Base-by-base conservation (phyloP, 2,888 invertebrate genomes). In the Eubasilissa splendida region DNA sequence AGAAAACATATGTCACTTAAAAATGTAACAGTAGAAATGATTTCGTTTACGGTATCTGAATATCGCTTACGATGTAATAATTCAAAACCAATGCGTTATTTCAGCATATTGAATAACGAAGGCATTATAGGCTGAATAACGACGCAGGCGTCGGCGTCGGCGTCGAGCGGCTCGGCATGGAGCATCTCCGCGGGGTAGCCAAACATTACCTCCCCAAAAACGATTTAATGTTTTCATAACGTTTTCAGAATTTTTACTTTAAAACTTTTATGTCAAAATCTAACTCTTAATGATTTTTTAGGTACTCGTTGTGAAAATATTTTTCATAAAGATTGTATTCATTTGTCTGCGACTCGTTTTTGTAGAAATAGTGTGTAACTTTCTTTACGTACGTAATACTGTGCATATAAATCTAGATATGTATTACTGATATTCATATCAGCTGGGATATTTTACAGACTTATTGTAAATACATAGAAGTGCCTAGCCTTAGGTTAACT, bases 81-180 rank as follows among this genome's bases (percentile, higher is more conserved):
- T 52, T 52, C 53, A 65, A 63, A 58, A 11, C 63, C 42, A 42
- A 42, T 42, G 50, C 63, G 60, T 76, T 63, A 76, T 76, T 63
- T 76, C 54, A 56, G 60, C 53, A 76, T 63, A 76, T 50, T 22
- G 76, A 63, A 76, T 63, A 63, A 76, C 76, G 60, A 76, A 76
- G 33, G 53, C 76, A 76, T 50, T 42, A 14, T 7, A 42, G 65
- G 50, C 50, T 58, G 52, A 52, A 76, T 63, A 76, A 76, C 63
- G 31, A 58, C n/a, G 58, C 12, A 4, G 58, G 52, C 11, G 31
- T 63, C 42, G 42, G 52, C 11, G 31, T 63, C 42, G 42, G 42
- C 42, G 63, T 52, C 50, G 76, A 52, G 42, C 53, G 33, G 73
- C 59, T 14, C 60, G 59, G 10, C 63, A 11, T 65, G 10, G 14